phyloP scores from a whole-genome alignment of 2,113 vertebrate species.

The Nipponia nippon region DNA sequence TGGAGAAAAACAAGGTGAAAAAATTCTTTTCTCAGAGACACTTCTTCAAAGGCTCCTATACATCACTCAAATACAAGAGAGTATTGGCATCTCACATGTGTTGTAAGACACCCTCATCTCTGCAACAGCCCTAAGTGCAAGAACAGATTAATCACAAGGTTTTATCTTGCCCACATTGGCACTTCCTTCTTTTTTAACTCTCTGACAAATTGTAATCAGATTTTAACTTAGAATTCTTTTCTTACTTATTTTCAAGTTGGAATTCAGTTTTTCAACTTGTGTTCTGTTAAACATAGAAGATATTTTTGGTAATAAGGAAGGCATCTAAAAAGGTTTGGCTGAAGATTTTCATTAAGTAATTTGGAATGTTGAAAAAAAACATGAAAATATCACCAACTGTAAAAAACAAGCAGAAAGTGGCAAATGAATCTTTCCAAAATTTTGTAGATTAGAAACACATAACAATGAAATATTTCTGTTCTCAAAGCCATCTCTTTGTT shows the following conservation, averaged over 20 bases:
- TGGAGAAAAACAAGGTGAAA: neutral
- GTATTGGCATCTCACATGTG: neutral
- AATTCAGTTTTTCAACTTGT: neutral
- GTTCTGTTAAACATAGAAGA: neutral
- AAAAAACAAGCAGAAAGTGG: neutral
- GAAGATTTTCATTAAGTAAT: neutral
- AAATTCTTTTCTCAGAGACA: neutral
- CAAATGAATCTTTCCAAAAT: neutral
- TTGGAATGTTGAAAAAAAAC: neutral
- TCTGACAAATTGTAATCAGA: neutral
- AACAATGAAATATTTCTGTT: neutral
- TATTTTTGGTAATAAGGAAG: neutral
- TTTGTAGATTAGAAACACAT: neutral
- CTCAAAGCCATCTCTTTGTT: neutral
- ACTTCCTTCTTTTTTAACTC: neutral
- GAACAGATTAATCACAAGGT: neutral
- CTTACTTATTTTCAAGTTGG: neutral
- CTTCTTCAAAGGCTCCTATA: neutral
- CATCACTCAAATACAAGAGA: neutral
- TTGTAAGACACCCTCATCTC: fast-evolving
- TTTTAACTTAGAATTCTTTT: neutral
- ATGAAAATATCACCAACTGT: neutral
- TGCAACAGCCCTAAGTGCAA: neutral
- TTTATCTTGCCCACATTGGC: neutral
- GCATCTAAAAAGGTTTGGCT: neutral